Evolutionary conservation across 1,140 invertebrate species (phyloP), one percentile per base, ranked within the genome.

Genomic region (Nymphalis io): DNA sequence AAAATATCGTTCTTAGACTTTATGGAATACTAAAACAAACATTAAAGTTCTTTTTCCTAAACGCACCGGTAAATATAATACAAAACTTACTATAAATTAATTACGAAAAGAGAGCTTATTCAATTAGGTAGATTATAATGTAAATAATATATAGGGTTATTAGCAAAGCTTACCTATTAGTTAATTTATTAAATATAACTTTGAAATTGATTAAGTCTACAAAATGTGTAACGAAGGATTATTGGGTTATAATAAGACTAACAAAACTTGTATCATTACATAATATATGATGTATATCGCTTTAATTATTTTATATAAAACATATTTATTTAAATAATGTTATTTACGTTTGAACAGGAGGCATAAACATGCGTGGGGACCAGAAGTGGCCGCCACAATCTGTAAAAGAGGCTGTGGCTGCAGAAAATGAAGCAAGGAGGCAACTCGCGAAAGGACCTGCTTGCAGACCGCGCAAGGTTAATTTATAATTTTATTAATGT

Each of bases 311-410:
- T 33, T 33, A 1, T 5, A 33, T 33, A 1, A 3, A 33, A 0
- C 10, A 8, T 33, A 8, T 33, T 8, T 4, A 1, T 33, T 33
- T 2, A 0, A 33, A 33, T 13, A 42, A 40, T 40, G 39, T 42
- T 42, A 4, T 15, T 42, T 42, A 0, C 0, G 6, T 42, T 42
- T 42, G 40, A 20, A 18, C 83, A 94, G 93, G 95, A 91, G 95
- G 95, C 81, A 93, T 94, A 87, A 95, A 95, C 86, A 95, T 96
- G 94, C 94, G 96, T 76, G 96, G 96, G 78, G 96, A 97, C 83
- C 92, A 95, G 85, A 97, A 97, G 90, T 97, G 96, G 96, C 96
- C 96, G 68, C 96, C 96, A 74, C 93, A 93, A 80, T 93, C 93
- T 48, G 95, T 96, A 69, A 96, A 95, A 83, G 93, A 94, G 70